Base-by-base conservation (phyloP, 1,140 invertebrate species). In the Calephelis nemesis region DNA sequence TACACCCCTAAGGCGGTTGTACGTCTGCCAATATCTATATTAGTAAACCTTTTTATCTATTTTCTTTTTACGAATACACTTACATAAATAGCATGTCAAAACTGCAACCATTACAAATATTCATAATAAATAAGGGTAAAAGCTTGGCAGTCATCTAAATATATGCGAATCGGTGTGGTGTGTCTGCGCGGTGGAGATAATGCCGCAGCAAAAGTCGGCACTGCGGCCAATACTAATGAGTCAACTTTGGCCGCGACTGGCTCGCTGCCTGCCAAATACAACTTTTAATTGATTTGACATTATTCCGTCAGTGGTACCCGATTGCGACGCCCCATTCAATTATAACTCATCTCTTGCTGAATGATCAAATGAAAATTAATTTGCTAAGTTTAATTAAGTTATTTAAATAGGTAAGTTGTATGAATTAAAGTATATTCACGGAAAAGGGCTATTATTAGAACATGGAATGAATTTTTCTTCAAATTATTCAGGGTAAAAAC, bases 351-450 rank as follows among this genome's bases (percentile, higher is more conserved):
- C 83, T 76, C 77, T 52, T 52, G 79, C 79, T 83, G 81, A 85
- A 88, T 84, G 80, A 85, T 88, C 82, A 88, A 86, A 88, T 84
- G 82, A 83, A 88, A 84, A 85, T 88, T 84, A 82, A 85, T 88
- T 66, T 52, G 50, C 49, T 19, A 84, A 87, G 80, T 87, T 85
- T 75, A 85, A 87, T 83, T 71, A 84, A 84, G 78, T 85, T 83
- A 82, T 82, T 81, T 74, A 81, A 79, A 82, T 75, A 70, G 62
- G 62, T 47, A 15, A 58, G 50, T 52, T 19, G 19, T 19, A 19
- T 19, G 19, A 52, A 11, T 52, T 50, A 54, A 47, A 0, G 42
- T n/a, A 47, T 47, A 63, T n/a, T 15, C 7, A 13, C 39, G n/a
- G 13, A 15, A 52, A 7, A 52, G 12, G 47, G 19, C 8, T 42